Base-by-base conservation (phyloP, 2,888 invertebrate genomes). In the Lypha dubia region DNA sequence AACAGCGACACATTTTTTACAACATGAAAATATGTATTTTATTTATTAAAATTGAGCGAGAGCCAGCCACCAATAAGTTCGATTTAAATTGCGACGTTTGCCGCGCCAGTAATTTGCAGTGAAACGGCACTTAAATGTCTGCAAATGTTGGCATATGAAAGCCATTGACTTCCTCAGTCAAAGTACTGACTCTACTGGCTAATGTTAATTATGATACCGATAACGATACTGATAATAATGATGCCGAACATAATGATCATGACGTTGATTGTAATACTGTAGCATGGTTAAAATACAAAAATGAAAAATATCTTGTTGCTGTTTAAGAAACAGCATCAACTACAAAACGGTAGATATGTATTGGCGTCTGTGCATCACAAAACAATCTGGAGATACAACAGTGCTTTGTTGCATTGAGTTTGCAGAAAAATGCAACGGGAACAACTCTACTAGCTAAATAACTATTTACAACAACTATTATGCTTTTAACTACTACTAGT, bases 281-380 rank as follows among this genome's bases (percentile, higher is more conserved):
- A n/a, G 53, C 71, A 73, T 73, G 49, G 62, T 58, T 41, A 65
- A 22, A 56, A 35, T 22, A 49, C 62, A 68, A 20, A 80, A 28
- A 35, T 17, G 20, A n/a, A 63, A 53, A 63, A 80, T 56, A 74
- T 73, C 65, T 65, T 58, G 65, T 73, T 79, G 46, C 71, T 79
- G 63, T 62, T 73, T 60, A 65, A 44, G 51, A 67, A 84, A 83
- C 71, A 79, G 20, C 73, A 67, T 51, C 58, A 58, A 60, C 41
- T 70, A 79, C 62, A 81, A 84, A 84, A 84, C 84, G 84, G 84
- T 84, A 84, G 84, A 84, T 84, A n/a, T n/a, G n/a, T n/a, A 79
- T 77, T 81, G 77, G 74, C 77, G 81, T 79, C 73, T 71, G 46
- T 46, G 68, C 53, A n/a, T n/a, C 38, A 13, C 17, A 63, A 20